Conservation (phyloP, 1,140 invertebrate genomes). For the Drosophila parvula region DNA sequence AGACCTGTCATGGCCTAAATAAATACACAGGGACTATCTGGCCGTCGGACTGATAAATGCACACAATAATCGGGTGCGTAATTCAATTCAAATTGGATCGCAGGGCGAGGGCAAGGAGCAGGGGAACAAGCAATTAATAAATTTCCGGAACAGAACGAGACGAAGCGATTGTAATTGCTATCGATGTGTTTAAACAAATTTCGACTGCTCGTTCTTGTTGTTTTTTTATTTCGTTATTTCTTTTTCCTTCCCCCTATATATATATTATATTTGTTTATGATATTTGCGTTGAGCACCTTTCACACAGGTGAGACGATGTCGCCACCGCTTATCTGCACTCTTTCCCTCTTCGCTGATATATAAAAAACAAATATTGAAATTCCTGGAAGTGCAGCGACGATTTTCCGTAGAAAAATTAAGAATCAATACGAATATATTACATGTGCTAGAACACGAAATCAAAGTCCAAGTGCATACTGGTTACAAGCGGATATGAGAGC, state of each 20-base stretch:
- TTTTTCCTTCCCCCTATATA: conserved; percentile 7
- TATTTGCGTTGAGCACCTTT: conserved; percentile 44
- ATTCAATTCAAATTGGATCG: conserved; percentile 51
- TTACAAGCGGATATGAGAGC: conserved; percentile 18
- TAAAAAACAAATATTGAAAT: conserved; percentile 56
- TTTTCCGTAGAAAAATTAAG: conserved; percentile 29
- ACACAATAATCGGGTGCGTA: conserved; percentile 52
- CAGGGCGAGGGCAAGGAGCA: neutral
- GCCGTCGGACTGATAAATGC: conserved; percentile 38
- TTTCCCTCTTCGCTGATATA: conserved; percentile 37
- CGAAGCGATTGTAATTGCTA: conserved; percentile 47
- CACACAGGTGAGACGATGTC: conserved; percentile 34
- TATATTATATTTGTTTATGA: conserved; percentile 54
- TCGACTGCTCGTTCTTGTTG: conserved; percentile 12
- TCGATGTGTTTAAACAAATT: conserved; percentile 51
- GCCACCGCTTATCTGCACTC: conserved; percentile 33
- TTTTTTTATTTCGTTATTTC: too few species aligned
- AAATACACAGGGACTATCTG: conserved; percentile 22
- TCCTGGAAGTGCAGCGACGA: conserved; percentile 27
- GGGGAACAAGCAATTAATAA: conserved; percentile 50
- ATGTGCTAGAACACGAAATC: conserved; percentile 16
- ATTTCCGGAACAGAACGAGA: conserved; percentile 37
- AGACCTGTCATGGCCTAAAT: conserved; percentile 49
- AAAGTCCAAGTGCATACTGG: conserved; percentile 37
- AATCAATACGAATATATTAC: conserved; percentile 38